These are phyloP conservation scores for Hirtodrosophila confusa DNA, from an alignment of 2,888 invertebrate species.

Conservation along the genomic window DNA sequence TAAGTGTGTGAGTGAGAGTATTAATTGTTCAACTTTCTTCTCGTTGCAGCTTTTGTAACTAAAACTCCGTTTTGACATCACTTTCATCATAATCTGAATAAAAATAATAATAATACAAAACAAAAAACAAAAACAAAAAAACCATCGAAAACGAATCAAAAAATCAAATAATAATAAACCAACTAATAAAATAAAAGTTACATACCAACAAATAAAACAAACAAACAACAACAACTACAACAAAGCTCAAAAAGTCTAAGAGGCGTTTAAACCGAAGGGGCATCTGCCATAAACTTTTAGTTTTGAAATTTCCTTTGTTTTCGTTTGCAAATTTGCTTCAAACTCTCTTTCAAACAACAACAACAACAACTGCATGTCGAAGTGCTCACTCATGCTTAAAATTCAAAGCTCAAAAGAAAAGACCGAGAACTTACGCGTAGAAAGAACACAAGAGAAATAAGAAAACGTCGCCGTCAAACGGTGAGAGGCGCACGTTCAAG, in stretches of 20 bases:
- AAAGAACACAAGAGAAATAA: conserved; percentile 20
- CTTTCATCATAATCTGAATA: conserved; percentile 84
- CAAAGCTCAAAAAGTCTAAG: conserved; percentile 74
- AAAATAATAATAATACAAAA: conserved; percentile 74
- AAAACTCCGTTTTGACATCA: conserved; percentile 85
- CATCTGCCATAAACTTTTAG: conserved; percentile 75
- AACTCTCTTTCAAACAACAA: conserved; percentile 15
- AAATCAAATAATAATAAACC: conserved; percentile 74
- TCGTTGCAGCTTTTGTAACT: conserved; percentile 84
- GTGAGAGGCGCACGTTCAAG: conserved; percentile 23
- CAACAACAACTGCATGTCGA: conserved; percentile 5
- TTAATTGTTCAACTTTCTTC: conserved; percentile 52
- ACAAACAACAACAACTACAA: conserved; percentile 56
- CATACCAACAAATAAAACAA: conserved; percentile 58
- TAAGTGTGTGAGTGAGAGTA: conserved; percentile 15
- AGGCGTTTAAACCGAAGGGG: conserved; percentile 55
- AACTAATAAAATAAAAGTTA: conserved; percentile 72
- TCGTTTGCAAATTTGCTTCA: conserved; percentile 61
- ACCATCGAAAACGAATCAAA: conserved; percentile 82
- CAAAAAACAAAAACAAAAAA: conserved; percentile 54
- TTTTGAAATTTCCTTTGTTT: conserved; percentile 71
- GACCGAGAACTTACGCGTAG: conserved; percentile 39
- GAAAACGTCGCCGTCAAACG: conserved; percentile 29
- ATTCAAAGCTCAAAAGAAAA: conserved; percentile 38
- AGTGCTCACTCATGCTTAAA: conserved; percentile 39